Base-by-base conservation (phyloP, 2,113 vertebrate genomes). In the Pseudopodoces humilis region DNA sequence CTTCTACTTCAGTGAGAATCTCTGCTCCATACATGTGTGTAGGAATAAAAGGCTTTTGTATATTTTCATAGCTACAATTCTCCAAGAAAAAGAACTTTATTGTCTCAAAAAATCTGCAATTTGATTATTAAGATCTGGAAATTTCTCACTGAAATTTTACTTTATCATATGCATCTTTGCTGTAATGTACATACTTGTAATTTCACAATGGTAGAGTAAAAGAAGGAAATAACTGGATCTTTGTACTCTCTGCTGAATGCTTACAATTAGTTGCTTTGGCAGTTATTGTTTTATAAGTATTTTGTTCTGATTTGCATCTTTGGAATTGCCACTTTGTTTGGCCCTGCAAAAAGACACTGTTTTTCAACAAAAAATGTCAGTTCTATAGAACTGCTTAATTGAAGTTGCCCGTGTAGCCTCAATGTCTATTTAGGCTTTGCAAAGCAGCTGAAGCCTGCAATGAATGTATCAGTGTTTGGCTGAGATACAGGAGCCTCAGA, bases 401-500 rank as follows among this genome's bases (percentile, higher is more conserved):
- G 86, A 92, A 94, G 76, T 88, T 1, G 1, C 72, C 47, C 50
- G 0, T 83, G 77, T 94, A 95, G 70, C 77, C 77, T 94, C 84
- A 92, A 33, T 94, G 76, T 88, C 87, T 83, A 91, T 94, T 96
- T 92, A 95, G 76, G 87, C 94, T 96, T 86, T 88, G 92, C 84
- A 91, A 90, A 91, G 89, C 95, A 95, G 92, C 94, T 91, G 95
- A 96, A 96, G 86, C 64, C 89, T 92, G 79, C 75, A 90, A 95
- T 94, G 80, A 97, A 89, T 94, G 49, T 95, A 95, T 93, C 81
- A 86, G 79, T 91, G 79, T 93, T 92, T 95, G 95, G 93, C 95
- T 3, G 27, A 85, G 80, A 74, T 92, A 94, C 95, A 96, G 86
- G 72, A 93, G 28, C 84, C 93, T 83, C 92, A 83, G 78, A 85